Base-by-base conservation (phyloP, 1,140 invertebrate genomes). In the Trichoplusia ni region DNA sequence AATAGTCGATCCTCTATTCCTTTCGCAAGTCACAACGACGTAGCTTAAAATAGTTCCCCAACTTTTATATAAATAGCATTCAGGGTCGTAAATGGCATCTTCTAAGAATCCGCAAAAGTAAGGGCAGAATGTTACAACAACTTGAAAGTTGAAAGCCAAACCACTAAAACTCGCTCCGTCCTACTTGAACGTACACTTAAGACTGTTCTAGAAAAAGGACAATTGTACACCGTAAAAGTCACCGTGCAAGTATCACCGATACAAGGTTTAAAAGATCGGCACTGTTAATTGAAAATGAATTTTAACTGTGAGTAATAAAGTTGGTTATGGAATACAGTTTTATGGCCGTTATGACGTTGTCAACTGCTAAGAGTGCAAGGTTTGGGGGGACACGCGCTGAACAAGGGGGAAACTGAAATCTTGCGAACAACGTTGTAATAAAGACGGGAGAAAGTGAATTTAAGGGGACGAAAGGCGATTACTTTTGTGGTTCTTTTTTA, bases 381-480 rank as follows among this genome's bases (percentile, higher is more conserved):
- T 77, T 82, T 71, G 69, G 86, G 86, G 86, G 86, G 86, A 86
- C 67, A 90, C 82, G 87, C 82, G 79, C 65, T 75, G 77, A 78
- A 81, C 81, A 82, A 82, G 78, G 79, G 82, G 77, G 79, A 73
- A 74, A 71, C 86, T 84, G 79, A 90, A 91, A 91, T 90, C 90
- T 91, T 81, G 82, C 83, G 88, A 89, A 91, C 89, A 90, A 89
- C 85, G 79, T 85, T 71, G 90, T 91, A 91, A 92, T 91, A 92
- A 92, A 92, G 91, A 91, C 87, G 79, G 86, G 90, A 90, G 91
- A 92, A 92, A 92, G 92, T 92, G 92, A 92, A 92, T 92, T 92
- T 91, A 91, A 92, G 91, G 89, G 90, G 84, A 87, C 86, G 86
- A 89, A 90, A 90, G 91, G 88, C 92, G 91, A 92, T 92, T 93